These are phyloP conservation scores for Albula glossodonta DNA, from an alignment of 2,113 vertebrate species.

Conservation along the genomic window DNA sequence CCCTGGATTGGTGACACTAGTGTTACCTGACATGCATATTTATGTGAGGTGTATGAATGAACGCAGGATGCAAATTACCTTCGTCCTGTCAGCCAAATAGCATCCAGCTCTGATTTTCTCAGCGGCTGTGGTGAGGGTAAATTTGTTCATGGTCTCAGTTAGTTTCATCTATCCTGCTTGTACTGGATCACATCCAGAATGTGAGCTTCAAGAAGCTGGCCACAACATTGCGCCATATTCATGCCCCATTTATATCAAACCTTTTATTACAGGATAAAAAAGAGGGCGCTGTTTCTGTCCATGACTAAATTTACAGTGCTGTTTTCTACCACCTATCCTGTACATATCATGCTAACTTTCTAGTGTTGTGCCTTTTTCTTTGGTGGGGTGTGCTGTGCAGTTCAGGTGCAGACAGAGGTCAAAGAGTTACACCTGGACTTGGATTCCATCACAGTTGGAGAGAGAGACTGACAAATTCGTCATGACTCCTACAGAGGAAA, in stretches of 20 bases:
- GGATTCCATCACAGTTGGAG: slow-evolving; percentile 12
- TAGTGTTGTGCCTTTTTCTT: neutral
- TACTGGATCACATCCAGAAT: slow-evolving; percentile 34
- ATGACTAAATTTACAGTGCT: slow-evolving; percentile 16
- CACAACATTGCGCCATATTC: slow-evolving; percentile 2
- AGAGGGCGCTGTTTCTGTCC: slow-evolving; percentile 17
- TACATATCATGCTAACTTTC: neutral
- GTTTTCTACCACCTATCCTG: slow-evolving; percentile 18
- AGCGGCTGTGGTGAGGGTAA: neutral
- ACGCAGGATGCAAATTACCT: neutral
- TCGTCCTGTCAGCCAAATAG: neutral
- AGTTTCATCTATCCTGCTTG: slow-evolving; percentile 31
- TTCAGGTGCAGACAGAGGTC: slow-evolving; percentile 27
- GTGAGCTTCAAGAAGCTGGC: slow-evolving; percentile 30
- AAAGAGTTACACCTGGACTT: neutral
- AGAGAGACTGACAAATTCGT: neutral
- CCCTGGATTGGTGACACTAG: neutral
- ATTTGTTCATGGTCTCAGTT: neutral
- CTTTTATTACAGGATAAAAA: slow-evolving; percentile 21
- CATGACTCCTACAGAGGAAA: slow-evolving; percentile 35
- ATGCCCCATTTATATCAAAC: slow-evolving; percentile 31
- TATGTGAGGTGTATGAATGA: neutral
- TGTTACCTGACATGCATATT: neutral
- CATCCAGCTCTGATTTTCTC: neutral
- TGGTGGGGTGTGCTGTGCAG: neutral